phyloP scores from a whole-genome alignment of 2,888 invertebrate species.

The Polydesmus complanatus region DNA sequence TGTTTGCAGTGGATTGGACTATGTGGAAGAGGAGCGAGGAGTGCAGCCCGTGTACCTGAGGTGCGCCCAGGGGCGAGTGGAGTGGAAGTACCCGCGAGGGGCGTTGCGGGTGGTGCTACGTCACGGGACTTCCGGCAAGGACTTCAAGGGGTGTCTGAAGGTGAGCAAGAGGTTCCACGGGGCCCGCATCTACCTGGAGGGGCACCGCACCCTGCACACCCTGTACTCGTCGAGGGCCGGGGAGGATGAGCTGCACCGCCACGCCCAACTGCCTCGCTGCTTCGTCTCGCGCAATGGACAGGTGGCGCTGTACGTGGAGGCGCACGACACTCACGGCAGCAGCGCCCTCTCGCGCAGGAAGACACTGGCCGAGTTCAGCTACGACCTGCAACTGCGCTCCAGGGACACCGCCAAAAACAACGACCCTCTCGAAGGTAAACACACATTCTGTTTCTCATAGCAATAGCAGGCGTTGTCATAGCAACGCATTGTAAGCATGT shows the following conservation, averaged over 20 bases:
- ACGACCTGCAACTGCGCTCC: conserved; percentile 1
- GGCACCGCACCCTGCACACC: conserved; percentile 44
- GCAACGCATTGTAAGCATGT: too few species aligned
- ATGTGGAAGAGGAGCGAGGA: conserved; percentile 36
- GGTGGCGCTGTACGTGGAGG: conserved; percentile 52
- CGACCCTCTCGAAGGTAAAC: conserved; percentile 11
- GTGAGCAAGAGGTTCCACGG: conserved; percentile 19
- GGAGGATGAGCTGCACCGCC: conserved; percentile 34
- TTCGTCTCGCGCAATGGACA: conserved; percentile 49
- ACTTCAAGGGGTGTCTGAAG: conserved; percentile 46
- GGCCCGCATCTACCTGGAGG: conserved; percentile 50
- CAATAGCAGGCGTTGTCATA: too few species aligned
- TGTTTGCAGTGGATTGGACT: conserved; percentile 18
- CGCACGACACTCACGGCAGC: conserved; percentile 23
- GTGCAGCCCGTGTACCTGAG: conserved; percentile 63
- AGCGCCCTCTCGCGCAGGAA: neutral
- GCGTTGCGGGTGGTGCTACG: conserved; percentile 53
- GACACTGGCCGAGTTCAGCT: conserved; percentile 1
- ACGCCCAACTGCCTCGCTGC: conserved; percentile 31
- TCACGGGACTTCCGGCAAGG: conserved; percentile 35
- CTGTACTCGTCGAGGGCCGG: conserved; percentile 37
- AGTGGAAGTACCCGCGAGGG: conserved; percentile 62
- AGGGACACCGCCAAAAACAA: neutral
- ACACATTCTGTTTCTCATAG: too few species aligned
- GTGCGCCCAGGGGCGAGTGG: conserved; percentile 53